These are phyloP conservation scores for Pithys albifrons DNA, from an alignment of 2,113 vertebrate genomes.

Conservation along the genomic window DNA sequence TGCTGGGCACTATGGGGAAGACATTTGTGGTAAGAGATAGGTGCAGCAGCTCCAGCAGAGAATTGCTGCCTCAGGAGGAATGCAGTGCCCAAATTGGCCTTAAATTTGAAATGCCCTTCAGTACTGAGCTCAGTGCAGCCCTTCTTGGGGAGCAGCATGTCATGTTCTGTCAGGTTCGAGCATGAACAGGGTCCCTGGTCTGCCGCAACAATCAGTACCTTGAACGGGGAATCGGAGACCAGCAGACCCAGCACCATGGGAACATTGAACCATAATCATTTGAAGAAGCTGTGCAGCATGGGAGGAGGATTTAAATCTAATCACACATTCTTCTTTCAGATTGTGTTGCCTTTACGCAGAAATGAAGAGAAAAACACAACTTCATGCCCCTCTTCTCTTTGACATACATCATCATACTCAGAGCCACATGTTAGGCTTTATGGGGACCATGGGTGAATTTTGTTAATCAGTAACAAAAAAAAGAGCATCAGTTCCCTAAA, in stretches of 20 bases:
- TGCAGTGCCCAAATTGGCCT: neutral
- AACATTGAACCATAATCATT: rapidly evolving
- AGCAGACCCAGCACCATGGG: neutral
- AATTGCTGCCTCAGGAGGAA: neutral
- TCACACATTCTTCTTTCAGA: neutral
- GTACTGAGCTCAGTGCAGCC: neutral
- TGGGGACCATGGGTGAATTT: neutral
- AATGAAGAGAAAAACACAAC: neutral
- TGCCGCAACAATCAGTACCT: neutral
- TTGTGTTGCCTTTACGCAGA: neutral
- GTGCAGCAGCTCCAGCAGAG: neutral
- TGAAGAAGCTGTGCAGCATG: neutral
- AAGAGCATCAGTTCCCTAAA: neutral
- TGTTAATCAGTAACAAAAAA: neutral
- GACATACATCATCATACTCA: neutral
- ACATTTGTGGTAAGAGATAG: neutral
- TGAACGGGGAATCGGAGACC: neutral
- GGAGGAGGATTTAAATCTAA: neutral
- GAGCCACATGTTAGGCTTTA: neutral
- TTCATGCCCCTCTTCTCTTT: neutral
- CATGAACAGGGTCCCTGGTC: rapidly evolving
- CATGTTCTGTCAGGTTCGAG: neutral
- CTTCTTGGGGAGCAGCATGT: neutral
- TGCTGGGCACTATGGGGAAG: neutral
- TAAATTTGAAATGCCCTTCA: neutral